Evolutionary conservation across 2,113 vertebrate species (phyloP), one percentile per base, ranked within the genome.

Genomic region (Rhipidura dahli): DNA sequence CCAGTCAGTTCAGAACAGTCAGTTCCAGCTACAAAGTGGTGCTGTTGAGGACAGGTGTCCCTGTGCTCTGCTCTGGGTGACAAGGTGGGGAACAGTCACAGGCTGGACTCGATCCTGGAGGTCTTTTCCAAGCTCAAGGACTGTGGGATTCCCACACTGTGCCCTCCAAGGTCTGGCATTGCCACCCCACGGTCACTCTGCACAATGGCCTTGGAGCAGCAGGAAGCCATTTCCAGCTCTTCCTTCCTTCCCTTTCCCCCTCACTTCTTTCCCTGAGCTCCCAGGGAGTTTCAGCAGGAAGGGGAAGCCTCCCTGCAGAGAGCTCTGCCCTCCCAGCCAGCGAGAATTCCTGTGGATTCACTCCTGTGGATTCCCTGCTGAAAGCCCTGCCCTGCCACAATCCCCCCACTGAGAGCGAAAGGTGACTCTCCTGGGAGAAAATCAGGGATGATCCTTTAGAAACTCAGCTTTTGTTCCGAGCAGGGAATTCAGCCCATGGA

Each of bases 221-320:
- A 90, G 81, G 79, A 93, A 90, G 80, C 70, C 90, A 88, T 47
- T 93, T 83, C 92, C 93, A 94, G 82, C 66, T 49, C 54, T 85
- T 91, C 69, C 76, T 66, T 49, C 81, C 33, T 49, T 39, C 68
- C 83, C 54, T 42, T 63, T 10, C 30, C 18, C 20, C 12, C 6
- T 50, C 22, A 4, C 80, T 42, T 31, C 81, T 21, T 61, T 83
- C 79, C 79, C 44, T 4, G 0, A 39, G 13, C 33, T 65, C 68
- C 30, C 47, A 20, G 40, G 31, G 24, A 68, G 9, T 35, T 75
- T 20, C 11, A 6, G 51, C 49, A 54, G 47, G 42, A 70, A 59
- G 35, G 39, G 44, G 51, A 78, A 86, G 31, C 15, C 37, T 81
- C 47, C 68, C 70, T 24, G 51, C 79, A 66, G 69, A 39, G 39